phyloP scores from a whole-genome alignment of 2,113 vertebrate species.

The Aramus guarauna region DNA sequence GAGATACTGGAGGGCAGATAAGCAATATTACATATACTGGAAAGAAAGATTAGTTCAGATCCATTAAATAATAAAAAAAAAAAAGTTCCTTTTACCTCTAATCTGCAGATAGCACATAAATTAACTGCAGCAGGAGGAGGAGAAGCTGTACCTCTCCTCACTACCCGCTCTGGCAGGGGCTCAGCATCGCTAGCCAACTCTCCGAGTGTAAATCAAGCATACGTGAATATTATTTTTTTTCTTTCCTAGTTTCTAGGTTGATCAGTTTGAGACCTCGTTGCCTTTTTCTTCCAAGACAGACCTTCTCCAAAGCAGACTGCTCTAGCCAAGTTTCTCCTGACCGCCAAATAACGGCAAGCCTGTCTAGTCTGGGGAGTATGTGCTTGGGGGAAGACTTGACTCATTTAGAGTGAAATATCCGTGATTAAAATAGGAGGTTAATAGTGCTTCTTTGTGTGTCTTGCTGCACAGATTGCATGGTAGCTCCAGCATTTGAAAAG shows the following conservation, averaged over 20 bases:
- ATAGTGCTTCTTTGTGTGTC: background rate
- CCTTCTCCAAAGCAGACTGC: background rate
- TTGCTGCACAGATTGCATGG: background rate
- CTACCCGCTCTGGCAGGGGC: rapidly evolving
- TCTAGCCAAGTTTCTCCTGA: background rate
- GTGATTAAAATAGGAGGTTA: background rate
- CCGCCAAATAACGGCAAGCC: background rate
- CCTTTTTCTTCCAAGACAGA: background rate
- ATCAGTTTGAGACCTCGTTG: background rate
- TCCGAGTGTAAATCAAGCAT: background rate
- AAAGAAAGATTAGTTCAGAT: background rate
- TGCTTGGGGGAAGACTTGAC: background rate
- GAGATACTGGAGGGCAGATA: background rate
- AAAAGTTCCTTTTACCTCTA: background rate
- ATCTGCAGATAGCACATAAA: background rate
- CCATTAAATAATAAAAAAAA: background rate
- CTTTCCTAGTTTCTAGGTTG: background rate
- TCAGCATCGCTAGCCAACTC: background rate
- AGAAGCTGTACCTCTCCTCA: background rate
- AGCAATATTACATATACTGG: background rate
- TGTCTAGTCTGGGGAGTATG: background rate
- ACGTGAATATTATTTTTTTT: rapidly evolving
- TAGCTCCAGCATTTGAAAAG: background rate
- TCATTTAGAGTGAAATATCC: background rate
- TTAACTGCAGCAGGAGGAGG: background rate